A percentile compares a stretch with the other conserved stretches of the same genome.
Evolutionary conservation across 2,888 invertebrate species (phyloP).

Genomic region (Nymphalis urticae): DNA sequence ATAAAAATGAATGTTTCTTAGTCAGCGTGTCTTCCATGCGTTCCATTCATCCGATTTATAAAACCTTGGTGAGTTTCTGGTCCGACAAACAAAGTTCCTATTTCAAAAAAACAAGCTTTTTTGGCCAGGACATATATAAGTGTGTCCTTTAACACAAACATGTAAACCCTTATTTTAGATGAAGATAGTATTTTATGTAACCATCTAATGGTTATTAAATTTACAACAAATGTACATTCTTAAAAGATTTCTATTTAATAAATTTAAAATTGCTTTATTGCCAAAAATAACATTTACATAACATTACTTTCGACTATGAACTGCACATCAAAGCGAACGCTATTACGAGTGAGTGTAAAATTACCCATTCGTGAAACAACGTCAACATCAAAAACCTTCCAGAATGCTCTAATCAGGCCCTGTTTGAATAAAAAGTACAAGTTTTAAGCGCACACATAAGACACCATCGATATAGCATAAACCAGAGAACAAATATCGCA

Average conservation of each 20-base stretch:
- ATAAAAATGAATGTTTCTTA: too few relatives aligned
- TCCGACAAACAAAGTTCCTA: too few relatives aligned
- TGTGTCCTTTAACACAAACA: too few relatives aligned
- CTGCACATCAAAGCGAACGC: constrained; percentile 54
- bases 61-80: too few relatives aligned
- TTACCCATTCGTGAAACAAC: constrained; percentile 66
- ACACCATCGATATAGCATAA: not conserved
- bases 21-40: too few relatives aligned
- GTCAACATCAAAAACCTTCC: constrained; percentile 70
- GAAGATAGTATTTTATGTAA: too few relatives aligned
- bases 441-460: constrained; percentile 54
- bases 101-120: too few relatives aligned
- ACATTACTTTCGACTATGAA: constrained; percentile 27
- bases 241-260: not conserved
- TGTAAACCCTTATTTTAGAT: too few relatives aligned
- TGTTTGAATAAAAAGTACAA: constrained; percentile 78
- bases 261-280: not conserved
- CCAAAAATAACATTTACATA: constrained; percentile 33
- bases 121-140: too few relatives aligned
- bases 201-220: not conserved
- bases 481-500: too few relatives aligned
- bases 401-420: constrained; percentile 72
- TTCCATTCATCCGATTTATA: too few relatives aligned
- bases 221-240: not conserved
- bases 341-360: constrained; percentile 63